A percentile compares a stretch with the other conserved stretches of the same genome.
Conservation (phyloP, 2,797 vertebrate species). For the Argyrosomus regius region DNA sequence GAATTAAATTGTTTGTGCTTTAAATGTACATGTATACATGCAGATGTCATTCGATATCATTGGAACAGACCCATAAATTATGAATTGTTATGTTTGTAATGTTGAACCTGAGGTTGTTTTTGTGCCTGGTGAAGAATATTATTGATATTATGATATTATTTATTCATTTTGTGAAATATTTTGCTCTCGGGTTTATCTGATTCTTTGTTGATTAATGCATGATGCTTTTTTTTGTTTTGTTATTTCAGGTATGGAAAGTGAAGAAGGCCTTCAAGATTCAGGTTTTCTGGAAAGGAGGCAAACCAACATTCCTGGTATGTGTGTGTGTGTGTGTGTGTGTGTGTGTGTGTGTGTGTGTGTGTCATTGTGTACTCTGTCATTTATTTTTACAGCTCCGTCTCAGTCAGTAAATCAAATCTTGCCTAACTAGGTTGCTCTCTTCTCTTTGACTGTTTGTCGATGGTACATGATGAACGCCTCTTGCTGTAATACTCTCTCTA, state of each 20-base stretch:
- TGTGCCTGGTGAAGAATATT: too few relatives aligned
- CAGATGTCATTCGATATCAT: too few relatives aligned
- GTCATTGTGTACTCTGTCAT: neutral
- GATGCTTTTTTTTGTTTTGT: neutral
- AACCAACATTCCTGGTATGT: constrained; percentile 85
- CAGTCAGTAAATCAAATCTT: neutral
- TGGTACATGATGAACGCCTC: neutral
- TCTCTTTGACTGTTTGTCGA: neutral
- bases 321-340: neutral
- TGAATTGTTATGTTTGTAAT: too few relatives aligned
- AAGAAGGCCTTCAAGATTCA: constrained; percentile 98
- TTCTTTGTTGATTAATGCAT: neutral
- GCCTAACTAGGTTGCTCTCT: neutral
- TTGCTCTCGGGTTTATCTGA: neutral
- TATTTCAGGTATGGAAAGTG: constrained; percentile 95
- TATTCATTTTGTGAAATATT: too few relatives aligned
- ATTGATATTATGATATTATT: too few relatives aligned
- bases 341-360: neutral
- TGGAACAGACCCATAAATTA: too few relatives aligned
- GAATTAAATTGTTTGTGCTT: neutral
- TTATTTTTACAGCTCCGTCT: neutral
- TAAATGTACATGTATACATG: neutral
- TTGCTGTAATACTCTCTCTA: neutral
- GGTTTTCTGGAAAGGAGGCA: constrained; percentile 89
- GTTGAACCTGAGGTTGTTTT: too few relatives aligned